These are phyloP conservation scores for Madoqua kirkii DNA, from an alignment of 2,113 vertebrate species.

Conservation along the genomic window DNA sequence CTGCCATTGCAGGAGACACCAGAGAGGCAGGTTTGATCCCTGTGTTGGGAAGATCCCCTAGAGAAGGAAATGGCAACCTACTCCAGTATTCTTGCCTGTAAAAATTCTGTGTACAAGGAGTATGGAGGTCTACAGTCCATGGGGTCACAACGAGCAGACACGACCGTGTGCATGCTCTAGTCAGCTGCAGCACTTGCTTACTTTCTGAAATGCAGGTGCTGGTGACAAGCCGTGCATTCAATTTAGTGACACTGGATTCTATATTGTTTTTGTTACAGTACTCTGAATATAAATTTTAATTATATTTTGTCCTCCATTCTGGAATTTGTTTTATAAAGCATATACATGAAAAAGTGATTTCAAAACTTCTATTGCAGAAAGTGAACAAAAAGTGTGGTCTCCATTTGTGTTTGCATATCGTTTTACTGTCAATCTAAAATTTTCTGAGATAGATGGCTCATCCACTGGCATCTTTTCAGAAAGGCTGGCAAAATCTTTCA, in stretches of 20 bases:
- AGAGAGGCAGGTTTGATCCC: not conserved
- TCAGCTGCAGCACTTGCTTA: not conserved
- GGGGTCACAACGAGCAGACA: not conserved
- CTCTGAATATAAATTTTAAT: not conserved
- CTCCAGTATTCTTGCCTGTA: not conserved
- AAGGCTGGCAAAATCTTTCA: not conserved
- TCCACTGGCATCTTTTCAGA: not conserved
- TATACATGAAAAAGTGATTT: not conserved
- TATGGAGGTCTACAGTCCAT: not conserved
- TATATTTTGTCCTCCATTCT: not conserved
- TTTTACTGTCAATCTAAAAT: not conserved
- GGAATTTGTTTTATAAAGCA: not conserved
- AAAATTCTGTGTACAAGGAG: not conserved
- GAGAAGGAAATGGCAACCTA: not conserved
- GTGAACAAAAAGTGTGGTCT: not conserved
- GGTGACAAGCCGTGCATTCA: not conserved
- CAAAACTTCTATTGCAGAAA: not conserved
- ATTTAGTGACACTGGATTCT: not conserved
- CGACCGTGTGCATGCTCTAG: not conserved
- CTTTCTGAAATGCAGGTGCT: not conserved
- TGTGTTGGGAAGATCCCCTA: not conserved
- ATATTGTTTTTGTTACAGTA: not conserved
- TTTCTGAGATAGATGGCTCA: not conserved
- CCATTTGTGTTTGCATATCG: not conserved
- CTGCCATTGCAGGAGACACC: not conserved